Evolutionary conservation across 2,888 invertebrate genomes (phyloP), one percentile per base, ranked within the genome.

Genomic region (Drosophila paranaensis): DNA sequence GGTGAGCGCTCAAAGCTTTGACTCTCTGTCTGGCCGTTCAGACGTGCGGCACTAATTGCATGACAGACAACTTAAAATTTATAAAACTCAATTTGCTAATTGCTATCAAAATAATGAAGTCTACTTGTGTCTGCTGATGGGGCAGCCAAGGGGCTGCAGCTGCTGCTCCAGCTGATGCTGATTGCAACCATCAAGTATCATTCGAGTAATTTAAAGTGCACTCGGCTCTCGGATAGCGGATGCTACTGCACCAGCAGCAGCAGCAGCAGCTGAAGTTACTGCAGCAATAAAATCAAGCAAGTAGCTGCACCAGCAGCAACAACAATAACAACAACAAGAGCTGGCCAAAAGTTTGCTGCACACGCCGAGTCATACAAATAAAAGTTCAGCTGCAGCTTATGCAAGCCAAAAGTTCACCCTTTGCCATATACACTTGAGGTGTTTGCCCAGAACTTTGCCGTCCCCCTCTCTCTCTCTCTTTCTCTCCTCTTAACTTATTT

Each of bases 41-140:
- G 71, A 69, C 71, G 73, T 66, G 82, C 70, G 66, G 77, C 86
- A 77, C 82, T 83, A 88, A 83, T 83, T 83, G 82, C 88, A 69
- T 81, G 70, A 76, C 71, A 79, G 71, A 77, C 67, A 65, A 70
- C 70, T 70, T 65, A 76, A 79, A 84, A 85, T 78, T 77, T 74
- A 81, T 75, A 81, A 74, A 84, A 89, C 88, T 90, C 82, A 90
- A 88, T 90, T 88, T 89, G 80, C 90, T 90, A 88, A 88, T 88
- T 88, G 88, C 89, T 76, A 83, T 90, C 82, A 80, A 84, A 90
- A 89, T 87, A 88, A 90, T 90, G 88, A 86, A 86, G 86, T 86
- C 81, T 57, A 58, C 72, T 60, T 45, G 20, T 30, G 60, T 20
- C 55, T 16, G 67, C 16, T 10, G 33, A 46, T 40, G 40, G 16